Evolutionary conservation across 2,888 invertebrate genomes (phyloP), one percentile per base, ranked within the genome.

Genomic region (Taphrorychus bicolor): DNA sequence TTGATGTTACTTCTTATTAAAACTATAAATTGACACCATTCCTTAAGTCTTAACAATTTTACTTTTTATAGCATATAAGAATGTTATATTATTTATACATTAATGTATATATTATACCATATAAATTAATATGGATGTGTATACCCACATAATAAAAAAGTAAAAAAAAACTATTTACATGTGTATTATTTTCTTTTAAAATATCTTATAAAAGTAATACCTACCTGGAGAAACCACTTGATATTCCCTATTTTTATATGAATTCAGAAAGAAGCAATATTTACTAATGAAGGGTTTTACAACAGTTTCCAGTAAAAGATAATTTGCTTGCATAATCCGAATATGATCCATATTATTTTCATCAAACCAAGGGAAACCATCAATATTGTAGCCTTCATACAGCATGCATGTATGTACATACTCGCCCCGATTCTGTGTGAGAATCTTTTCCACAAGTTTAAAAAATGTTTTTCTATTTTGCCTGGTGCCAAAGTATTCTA

Each of bases 261-360:
- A 51, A 5, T 41, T 23, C 14, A 67, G 4, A 40, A 21, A 53
- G 51, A 22, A 45, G n/a, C 64, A 68, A 42, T 54, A 63, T 23
- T 59, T 48, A 40, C 19, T 45, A n/a, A 68, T 54, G 11, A 64
- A 59, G 5, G 68, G 63, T 54, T 68, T 68, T 41, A 68, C 59
- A 1, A 68, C 59, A 5, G 57, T 59, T 19, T 68, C 51, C 5
- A 68, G 14, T 22, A 68, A 51, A 40, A 68, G 24, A 21, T 64
- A n/a, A 59, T 68, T 68, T 3, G 56, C 56, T 40, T 17, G 11
- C 3, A 23, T 45, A 22, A 62, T 16, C 18, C 59, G 49, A 7
- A 42, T 16, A 19, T 48, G 9, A 9, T 53, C 18, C n/a, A 45
- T 40, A 0, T 19, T 11, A 19, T 53, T 42, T 19, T 2, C 9